Evolutionary conservation across 2,113 vertebrate genomes (phyloP).

Genomic region (Mormyrus lacerda): DNA sequence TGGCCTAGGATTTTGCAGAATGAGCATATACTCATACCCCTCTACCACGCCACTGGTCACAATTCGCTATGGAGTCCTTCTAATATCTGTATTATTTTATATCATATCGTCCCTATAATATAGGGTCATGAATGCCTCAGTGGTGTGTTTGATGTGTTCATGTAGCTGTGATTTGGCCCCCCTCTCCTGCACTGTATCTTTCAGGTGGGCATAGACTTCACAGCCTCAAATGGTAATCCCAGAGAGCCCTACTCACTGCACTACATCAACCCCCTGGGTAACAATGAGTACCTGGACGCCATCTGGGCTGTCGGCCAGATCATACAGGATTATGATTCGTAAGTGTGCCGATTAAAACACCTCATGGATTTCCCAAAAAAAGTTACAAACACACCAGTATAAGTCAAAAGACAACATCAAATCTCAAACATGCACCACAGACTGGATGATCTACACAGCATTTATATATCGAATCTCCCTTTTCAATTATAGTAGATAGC

Average conservation of each 20-base stretch:
- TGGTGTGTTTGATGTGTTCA: neutral
- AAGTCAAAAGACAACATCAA: neutral
- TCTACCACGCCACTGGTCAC: neutral
- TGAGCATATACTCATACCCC: neutral
- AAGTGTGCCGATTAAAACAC: slow-evolving; percentile 38
- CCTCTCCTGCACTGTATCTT: neutral
- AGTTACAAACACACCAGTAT: neutral
- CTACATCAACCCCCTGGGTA: slow-evolving; percentile 91
- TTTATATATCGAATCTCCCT: neutral
- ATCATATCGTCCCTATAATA: neutral
- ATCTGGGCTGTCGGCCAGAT: slow-evolving; percentile 97
- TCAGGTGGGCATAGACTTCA: slow-evolving; percentile 97
- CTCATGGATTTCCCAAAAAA: neutral
- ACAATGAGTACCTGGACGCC: slow-evolving; percentile 89
- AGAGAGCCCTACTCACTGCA: slow-evolving; percentile 89
- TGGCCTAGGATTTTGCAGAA: neutral
- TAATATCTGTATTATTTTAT: neutral
- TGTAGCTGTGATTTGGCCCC: neutral
- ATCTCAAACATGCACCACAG: neutral
- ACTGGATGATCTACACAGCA: neutral
- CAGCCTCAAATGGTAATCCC: slow-evolving; percentile 92
- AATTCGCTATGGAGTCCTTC: neutral
- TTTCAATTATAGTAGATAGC: neutral
- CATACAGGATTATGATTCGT: slow-evolving; percentile 98
- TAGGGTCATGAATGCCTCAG: neutral